Base-by-base conservation (phyloP, 2,888 invertebrate species). In the Clusia tigrina region DNA sequence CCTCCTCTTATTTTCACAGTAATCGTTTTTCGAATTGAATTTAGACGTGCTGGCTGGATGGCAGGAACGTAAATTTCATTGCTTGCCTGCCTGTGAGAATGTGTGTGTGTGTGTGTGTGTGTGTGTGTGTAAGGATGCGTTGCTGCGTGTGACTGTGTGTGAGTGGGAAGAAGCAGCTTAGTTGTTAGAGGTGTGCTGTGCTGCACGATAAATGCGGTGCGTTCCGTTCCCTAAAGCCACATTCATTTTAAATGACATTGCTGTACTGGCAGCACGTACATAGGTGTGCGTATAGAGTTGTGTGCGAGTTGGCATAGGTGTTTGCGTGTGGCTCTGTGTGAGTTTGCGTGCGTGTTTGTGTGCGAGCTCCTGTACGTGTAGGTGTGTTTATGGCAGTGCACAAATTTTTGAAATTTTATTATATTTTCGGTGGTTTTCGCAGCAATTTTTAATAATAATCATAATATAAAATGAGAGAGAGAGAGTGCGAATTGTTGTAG, bases 191-290 rank as follows among this genome's bases (percentile, higher is more conserved):
- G n/a, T n/a, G 48, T 24, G 26, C 18, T 32, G 26, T 37, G 26
- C 20, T 58, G 24, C 22, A 54, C 24, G 42, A 23, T 20, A 62
- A 58, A 59, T 69, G 65, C 67, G 74, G 76, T 78, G 77, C 72
- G 76, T 69, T 78, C 78, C 78, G 76, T 69, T 78, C 78, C 78
- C 78, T 64, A 65, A 72, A 69, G 78, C 65, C 69, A 64, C 71
- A 77, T 78, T 71, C 68, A 69, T 69, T 74, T 70, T 65, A 78
- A 78, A 75, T 77, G 74, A 69, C 71, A 71, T 70, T 72, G 69
- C 55, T 63, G 66, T n/a, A n/a, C n/a, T n/a, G n/a, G n/a, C n/a
- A n/a, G n/a, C n/a, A n/a, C n/a, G n/a, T n/a, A n/a, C n/a, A n/a
- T n/a, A n/a, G n/a, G n/a, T n/a, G n/a, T 57, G 65, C 58, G 53